Evolutionary conservation across 2,888 invertebrate species (phyloP), one percentile per base, ranked within the genome.

Genomic region (Trachelus iudaicus): DNA sequence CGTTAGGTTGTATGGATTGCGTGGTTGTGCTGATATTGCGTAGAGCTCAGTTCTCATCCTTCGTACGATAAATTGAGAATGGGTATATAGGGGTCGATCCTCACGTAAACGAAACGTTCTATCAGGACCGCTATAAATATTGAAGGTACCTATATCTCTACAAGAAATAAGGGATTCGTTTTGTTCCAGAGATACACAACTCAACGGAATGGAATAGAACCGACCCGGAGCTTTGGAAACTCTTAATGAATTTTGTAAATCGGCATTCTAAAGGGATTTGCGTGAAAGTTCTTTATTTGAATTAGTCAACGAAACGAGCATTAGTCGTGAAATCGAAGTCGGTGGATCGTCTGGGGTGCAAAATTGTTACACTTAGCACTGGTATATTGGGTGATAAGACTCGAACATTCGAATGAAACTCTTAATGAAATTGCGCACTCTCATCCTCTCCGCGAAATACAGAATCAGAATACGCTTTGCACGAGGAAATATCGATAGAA

Each of bases 171-270:
- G 23, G 56, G 23, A 56, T 56, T 56, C 23, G 15, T 23, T 56
- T 2, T 56, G 56, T 15, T 15, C 6, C 6, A 56, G 56, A 23
- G 23, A 23, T 56, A 23, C 56, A 56, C 56, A 56, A 9, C 23
- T 23, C 6, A 56, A 56, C 15, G 56, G 56, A 56, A 23, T 56
- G 23, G 56, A 40, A 15, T 15, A 2, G 40, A 56, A 56, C 9
- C 56, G 23, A 23, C 23, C 23, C 9, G 9, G 9, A 56, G 23
- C 23, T 56, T 23, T 56, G 23, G 56, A 71, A 71, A 34, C 31
- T 71, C 71, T 71, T 71, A 71, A 71, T 71, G 71, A 71, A 71
- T 71, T 71, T 23, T 71, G 71, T 34, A 11, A 71, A 71, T 71
- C 71, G 71, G 23, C 40, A 40, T 56, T 56, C 56, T 9, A 56